Evolutionary conservation across 1,140 invertebrate species (phyloP).

Genomic region (Tyrophagus putrescentiae): DNA sequence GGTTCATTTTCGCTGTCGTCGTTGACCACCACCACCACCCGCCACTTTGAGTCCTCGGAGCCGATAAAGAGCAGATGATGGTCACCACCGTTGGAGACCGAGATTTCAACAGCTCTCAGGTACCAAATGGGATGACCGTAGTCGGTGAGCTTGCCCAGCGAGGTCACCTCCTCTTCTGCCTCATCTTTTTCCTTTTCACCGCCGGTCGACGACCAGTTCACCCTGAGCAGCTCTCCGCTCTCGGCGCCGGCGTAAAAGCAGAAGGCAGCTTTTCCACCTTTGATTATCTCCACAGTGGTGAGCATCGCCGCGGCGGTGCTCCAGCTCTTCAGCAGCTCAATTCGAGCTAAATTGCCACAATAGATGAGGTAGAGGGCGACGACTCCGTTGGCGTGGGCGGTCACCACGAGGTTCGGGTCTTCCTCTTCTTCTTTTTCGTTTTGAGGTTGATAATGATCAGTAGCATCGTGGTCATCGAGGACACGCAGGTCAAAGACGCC

Average conservation of each 20-base stretch:
- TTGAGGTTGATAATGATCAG: too few relatives aligned
- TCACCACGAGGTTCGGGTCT: background rate
- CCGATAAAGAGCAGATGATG: background rate
- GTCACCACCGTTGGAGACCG: background rate
- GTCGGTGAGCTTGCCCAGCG: too few relatives aligned
- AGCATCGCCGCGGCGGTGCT: background rate
- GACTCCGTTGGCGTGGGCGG: constrained; percentile 5
- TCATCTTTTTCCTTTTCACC: too few relatives aligned
- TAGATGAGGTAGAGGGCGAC: background rate
- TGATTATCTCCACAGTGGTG: background rate
- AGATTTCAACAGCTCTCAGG: background rate
- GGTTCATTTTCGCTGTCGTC: too few relatives aligned
- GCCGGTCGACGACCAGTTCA: too few relatives aligned
- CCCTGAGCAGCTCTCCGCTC: too few relatives aligned
- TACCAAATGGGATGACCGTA: background rate
- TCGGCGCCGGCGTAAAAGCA: too few relatives aligned
- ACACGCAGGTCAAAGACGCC: constrained; percentile 7
- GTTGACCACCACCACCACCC: too few relatives aligned
- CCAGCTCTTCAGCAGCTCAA: background rate
- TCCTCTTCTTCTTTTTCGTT: too few relatives aligned
- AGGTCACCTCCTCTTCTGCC: too few relatives aligned
- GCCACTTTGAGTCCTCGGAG: constrained; percentile 4
- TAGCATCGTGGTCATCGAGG: background rate
- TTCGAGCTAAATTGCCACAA: background rate
- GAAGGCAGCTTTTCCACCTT: too few relatives aligned